phyloP scores from a whole-genome alignment of 2,888 invertebrate genomes.

The Copidosoma aretas region DNA sequence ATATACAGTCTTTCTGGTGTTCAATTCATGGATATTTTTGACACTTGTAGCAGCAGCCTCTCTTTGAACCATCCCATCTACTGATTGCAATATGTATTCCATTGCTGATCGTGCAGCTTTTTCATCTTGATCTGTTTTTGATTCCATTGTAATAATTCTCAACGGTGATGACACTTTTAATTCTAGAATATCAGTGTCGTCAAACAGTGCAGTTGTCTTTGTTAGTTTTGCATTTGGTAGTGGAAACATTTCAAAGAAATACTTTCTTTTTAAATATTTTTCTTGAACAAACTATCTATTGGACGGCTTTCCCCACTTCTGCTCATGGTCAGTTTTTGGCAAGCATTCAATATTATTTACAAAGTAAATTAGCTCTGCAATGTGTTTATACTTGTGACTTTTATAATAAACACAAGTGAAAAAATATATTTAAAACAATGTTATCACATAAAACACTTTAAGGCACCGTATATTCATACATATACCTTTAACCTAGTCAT shows the following conservation, averaged over 20 bases:
- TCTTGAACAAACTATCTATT: slow-evolving; percentile 35
- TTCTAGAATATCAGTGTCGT: not conserved
- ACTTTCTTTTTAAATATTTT: slow-evolving; percentile 41
- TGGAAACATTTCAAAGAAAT: slow-evolving; percentile 35
- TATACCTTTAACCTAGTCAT: slow-evolving; percentile 32
- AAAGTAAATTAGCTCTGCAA: too few relatives aligned
- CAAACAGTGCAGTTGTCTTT: not conserved
- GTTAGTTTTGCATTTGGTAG: not conserved
- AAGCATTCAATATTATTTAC: not conserved
- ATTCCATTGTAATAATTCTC: not conserved
- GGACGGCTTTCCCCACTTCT: slow-evolving; percentile 42
- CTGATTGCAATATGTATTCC: not conserved
- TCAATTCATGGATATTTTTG: too few relatives aligned
- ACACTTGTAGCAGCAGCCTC: too few relatives aligned
- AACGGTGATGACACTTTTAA: slow-evolving; percentile 2
- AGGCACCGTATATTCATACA: too few relatives aligned
- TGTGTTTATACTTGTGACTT: slow-evolving; percentile 3
- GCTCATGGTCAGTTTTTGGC: slow-evolving; percentile 41
- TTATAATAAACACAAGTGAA: too few relatives aligned
- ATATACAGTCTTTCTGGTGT: too few relatives aligned
- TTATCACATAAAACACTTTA: too few relatives aligned
- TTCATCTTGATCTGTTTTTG: slow-evolving; percentile 6
- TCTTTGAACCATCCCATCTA: too few relatives aligned
- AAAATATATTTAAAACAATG: too few relatives aligned
- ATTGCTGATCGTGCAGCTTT: too few relatives aligned